Conservation (phyloP, 92 coral and sea anemone genomes). For the Porites divaricata region DNA sequence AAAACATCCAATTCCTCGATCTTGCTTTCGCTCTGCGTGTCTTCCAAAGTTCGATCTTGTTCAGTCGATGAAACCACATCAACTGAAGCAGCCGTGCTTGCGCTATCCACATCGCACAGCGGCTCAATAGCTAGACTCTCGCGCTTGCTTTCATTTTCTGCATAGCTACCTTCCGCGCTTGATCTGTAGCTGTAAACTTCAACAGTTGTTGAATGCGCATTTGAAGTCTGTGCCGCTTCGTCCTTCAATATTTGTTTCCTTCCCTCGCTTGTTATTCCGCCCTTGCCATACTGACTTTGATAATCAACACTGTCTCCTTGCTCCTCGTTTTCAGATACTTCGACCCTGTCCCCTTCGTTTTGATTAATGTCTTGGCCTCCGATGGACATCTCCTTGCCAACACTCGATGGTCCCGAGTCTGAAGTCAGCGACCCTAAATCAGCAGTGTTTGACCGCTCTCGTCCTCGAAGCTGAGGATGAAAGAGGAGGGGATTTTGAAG, state of each 20-base stretch:
- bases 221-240: constrained; percentile 1
- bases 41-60: neutral
- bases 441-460: constrained; percentile 9
- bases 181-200: constrained; percentile 45
- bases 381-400: neutral
- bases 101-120: neutral
- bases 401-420: constrained; percentile 16
- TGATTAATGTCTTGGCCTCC: neutral
- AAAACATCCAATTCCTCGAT: neutral
- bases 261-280: neutral
- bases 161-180: neutral
- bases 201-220: constrained; percentile 34
- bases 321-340: neutral
- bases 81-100: neutral
- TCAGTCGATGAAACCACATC: neutral
- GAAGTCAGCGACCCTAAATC: constrained; percentile 9
- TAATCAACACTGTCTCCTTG: constrained; percentile 3
- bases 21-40: neutral
- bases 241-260: neutral
- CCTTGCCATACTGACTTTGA: neutral
- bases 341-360: neutral
- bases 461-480: constrained; percentile 67
- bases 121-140: neutral
- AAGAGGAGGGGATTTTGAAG: constrained; percentile 80
- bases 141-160: neutral